Evolutionary conservation across 1,140 invertebrate genomes (phyloP).

Genomic region (Drusus annulatus): DNA sequence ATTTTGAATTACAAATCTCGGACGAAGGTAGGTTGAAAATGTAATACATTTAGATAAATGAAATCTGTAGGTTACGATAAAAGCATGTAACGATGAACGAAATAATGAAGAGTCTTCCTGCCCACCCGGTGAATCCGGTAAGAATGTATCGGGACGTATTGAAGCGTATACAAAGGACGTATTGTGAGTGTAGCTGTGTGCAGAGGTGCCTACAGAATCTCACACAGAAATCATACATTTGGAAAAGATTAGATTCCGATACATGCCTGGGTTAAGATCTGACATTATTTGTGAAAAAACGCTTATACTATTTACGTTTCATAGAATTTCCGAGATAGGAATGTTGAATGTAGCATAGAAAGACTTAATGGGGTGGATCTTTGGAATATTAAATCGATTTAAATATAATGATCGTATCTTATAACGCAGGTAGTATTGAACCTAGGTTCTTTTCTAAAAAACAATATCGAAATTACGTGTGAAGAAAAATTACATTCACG

Average conservation of each 20-base stretch:
- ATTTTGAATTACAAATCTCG: too few relatives aligned
- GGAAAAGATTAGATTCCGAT: conserved; percentile 35
- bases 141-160: conserved; percentile 16
- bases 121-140: background rate
- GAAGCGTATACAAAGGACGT: conserved; percentile 33
- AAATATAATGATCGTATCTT: too few relatives aligned
- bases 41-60: too few relatives aligned
- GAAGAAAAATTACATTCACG: too few relatives aligned
- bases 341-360: background rate
- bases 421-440: too few relatives aligned
- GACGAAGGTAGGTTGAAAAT: too few relatives aligned
- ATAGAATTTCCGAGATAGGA: conserved; percentile 4
- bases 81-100: too few relatives aligned
- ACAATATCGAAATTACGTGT: too few relatives aligned
- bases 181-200: conserved; percentile 19
- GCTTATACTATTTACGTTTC: conserved; percentile 27
- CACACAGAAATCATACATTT: conserved; percentile 39
- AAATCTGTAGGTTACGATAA: too few relatives aligned
- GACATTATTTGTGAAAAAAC: conserved; percentile 27
- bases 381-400: too few relatives aligned
- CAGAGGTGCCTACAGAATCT: conserved; percentile 31
- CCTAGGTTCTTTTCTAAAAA: too few relatives aligned
- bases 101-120: background rate
- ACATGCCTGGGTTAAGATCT: conserved; percentile 14
- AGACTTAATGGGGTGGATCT: background rate